phyloP scores from a whole-genome alignment of 1,140 invertebrate genomes.

The Ostrea edulis region DNA sequence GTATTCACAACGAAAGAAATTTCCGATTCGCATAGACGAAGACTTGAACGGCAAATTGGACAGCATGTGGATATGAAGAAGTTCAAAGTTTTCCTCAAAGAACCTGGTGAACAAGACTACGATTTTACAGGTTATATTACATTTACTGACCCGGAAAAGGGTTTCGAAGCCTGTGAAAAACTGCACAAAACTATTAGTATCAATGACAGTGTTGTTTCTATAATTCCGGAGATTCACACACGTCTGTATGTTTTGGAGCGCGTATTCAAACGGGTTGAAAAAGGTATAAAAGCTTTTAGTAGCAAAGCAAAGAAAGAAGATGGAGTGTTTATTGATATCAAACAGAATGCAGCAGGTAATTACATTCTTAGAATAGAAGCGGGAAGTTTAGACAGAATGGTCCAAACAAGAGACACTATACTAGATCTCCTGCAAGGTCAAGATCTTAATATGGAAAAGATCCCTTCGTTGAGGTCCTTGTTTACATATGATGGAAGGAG shows the following conservation, averaged over 20 bases:
- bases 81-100: conserved; percentile 52
- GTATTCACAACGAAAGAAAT: conserved; percentile 23
- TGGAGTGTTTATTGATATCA: conserved; percentile 42
- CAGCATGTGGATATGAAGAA: conserved; percentile 35
- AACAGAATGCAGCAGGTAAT: conserved; percentile 53
- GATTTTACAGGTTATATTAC: conserved; percentile 53
- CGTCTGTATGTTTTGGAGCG: conserved; percentile 55
- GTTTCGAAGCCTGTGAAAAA: conserved; percentile 52
- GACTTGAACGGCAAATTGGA: conserved; percentile 42
- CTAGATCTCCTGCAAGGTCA: conserved; percentile 61
- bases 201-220: conserved; percentile 49
- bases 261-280: conserved; percentile 53
- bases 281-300: conserved; percentile 50
- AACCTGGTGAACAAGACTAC: conserved; percentile 34
- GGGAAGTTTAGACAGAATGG: conserved; percentile 48
- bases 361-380: conserved; percentile 59
- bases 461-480: conserved; percentile 46
- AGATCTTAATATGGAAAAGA: conserved; percentile 52
- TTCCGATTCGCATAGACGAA: background rate
- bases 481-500: conserved; percentile 60
- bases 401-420: conserved; percentile 52
- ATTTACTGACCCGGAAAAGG: conserved; percentile 63
- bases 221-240: conserved; percentile 57
- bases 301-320: conserved; percentile 31
- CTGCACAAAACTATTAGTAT: conserved; percentile 45